Evolutionary conservation across 2,797 vertebrate genomes (phyloP).

Genomic region (Hafferia zeledoni): DNA sequence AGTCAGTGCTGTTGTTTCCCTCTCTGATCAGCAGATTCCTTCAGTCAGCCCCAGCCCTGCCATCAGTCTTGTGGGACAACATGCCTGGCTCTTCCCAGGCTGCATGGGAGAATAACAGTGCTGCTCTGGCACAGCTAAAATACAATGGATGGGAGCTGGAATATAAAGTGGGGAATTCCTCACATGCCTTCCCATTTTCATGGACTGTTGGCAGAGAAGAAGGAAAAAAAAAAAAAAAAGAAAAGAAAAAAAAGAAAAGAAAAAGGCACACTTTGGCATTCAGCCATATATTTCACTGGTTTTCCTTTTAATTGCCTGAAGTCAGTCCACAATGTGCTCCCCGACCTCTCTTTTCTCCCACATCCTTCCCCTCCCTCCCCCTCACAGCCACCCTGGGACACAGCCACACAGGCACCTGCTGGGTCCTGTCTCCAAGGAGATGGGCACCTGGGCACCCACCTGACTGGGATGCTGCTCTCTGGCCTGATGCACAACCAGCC

Average conservation of each 20-base stretch:
- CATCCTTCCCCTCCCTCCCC: not conserved
- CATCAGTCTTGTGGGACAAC: conserved; percentile 89
- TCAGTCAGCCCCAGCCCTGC: conserved; percentile 60
- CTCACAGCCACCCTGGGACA: not conserved
- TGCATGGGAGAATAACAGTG: conserved; percentile 85
- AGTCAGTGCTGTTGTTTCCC: conserved; percentile 77
- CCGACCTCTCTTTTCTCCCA: not conserved
- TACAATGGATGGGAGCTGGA: conserved; percentile 71
- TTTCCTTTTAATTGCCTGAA: conserved; percentile 35
- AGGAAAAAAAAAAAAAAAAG: not conserved
- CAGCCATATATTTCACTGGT: conserved; percentile 31
- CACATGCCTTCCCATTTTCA: conserved; percentile 87
- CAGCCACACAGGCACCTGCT: not conserved
- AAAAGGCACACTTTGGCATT: conserved; percentile 41
- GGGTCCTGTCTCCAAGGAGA: not conserved
- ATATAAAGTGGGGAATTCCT: conserved; percentile 83
- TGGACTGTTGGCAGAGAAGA: conserved; percentile 76
- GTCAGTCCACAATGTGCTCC: not conserved
- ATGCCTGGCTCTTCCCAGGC: conserved; percentile 79
- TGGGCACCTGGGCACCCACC: not conserved
- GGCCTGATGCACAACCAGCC: not conserved
- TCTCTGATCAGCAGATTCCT: conserved; percentile 84
- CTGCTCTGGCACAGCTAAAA: conserved; percentile 55
- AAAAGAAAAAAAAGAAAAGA: not conserved
- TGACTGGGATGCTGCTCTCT: not conserved